These are phyloP conservation scores for Mythimna impura DNA, from an alignment of 2,888 invertebrate species.

Conservation along the genomic window DNA sequence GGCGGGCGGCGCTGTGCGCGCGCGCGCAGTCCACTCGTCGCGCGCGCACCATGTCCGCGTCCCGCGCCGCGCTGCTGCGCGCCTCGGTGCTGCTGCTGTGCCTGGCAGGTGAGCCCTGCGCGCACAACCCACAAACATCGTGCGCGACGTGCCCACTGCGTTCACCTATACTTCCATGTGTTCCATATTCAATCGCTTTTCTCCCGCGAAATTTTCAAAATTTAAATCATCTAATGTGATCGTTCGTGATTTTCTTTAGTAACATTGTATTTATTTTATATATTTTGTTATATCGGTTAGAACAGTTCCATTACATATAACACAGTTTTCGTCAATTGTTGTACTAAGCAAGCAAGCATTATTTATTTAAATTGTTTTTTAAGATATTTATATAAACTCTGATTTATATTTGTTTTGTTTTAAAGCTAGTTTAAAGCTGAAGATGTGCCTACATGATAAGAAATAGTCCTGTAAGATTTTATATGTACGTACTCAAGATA, in stretches of 20 bases:
- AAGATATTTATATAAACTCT: neutral
- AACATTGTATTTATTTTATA: conserved; percentile 7
- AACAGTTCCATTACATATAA: conserved; percentile 11
- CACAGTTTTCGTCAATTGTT: neutral
- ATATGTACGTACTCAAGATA: neutral
- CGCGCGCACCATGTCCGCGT: conserved; percentile 61
- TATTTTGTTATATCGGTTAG: neutral
- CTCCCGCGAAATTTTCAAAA: neutral
- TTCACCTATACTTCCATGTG: neutral
- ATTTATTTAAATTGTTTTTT: conserved; percentile 8
- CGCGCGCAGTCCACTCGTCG: conserved; percentile 67
- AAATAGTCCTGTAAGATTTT: conserved; percentile 1
- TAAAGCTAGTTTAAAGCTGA: neutral
- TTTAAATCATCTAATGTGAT: conserved; percentile 19
- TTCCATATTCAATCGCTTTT: neutral
- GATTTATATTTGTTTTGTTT: conserved; percentile 6
- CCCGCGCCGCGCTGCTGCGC: conserved; percentile 70
- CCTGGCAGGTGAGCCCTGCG: conserved; percentile 78
- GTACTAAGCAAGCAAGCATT: conserved; percentile 3
- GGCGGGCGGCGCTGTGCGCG: conserved; percentile 77
- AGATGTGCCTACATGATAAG: neutral
- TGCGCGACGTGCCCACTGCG: conserved; percentile 1
- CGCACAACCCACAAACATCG: neutral
- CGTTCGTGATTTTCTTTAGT: conserved; percentile 17
- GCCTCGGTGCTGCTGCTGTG: conserved; percentile 74